phyloP scores from a whole-genome alignment of 2,113 vertebrate species.

The Sturnira hondurensis region DNA sequence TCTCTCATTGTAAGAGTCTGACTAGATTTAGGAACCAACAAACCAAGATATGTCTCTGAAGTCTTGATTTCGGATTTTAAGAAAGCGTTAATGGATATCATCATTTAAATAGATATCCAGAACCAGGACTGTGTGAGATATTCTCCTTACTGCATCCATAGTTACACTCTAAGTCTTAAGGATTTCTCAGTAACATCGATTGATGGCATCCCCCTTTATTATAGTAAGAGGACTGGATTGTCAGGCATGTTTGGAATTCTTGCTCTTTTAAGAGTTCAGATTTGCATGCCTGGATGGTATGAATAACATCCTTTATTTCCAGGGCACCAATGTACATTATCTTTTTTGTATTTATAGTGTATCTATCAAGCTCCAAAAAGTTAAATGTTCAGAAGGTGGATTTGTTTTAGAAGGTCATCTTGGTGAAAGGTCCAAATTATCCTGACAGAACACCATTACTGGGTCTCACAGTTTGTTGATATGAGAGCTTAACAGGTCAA shows the following conservation, averaged over 20 bases:
- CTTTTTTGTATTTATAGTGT: slow-evolving; percentile 3
- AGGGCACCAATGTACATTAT: not conserved
- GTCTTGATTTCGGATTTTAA: slow-evolving; percentile 48
- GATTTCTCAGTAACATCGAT: slow-evolving; percentile 26
- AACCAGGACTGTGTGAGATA: not conserved
- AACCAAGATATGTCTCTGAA: slow-evolving; percentile 26
- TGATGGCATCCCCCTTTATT: slow-evolving; percentile 32
- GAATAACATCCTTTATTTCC: slow-evolving; percentile 48
- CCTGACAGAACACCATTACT: not conserved
- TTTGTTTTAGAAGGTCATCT: slow-evolving; percentile 45
- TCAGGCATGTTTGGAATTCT: slow-evolving; percentile 61
- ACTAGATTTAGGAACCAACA: slow-evolving; percentile 3
- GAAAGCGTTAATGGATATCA: not conserved
- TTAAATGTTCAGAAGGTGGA: slow-evolving; percentile 16
- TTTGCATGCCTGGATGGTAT: slow-evolving; percentile 34
- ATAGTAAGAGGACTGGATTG: slow-evolving; percentile 9
- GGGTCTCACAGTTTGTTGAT: not conserved
- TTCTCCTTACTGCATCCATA: slow-evolving; percentile 9
- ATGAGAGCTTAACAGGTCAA: not conserved
- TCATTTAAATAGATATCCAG: slow-evolving; percentile 25
- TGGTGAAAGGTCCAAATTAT: slow-evolving; percentile 39
- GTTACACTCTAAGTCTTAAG: slow-evolving; percentile 5
- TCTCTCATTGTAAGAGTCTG: slow-evolving; percentile 34
- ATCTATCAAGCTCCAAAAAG: slow-evolving; percentile 43
- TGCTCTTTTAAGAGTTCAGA: slow-evolving; percentile 53